These are phyloP conservation scores for Cricetomys ansorgei DNA, from an alignment of 2,113 vertebrate species.

Conservation along the genomic window DNA sequence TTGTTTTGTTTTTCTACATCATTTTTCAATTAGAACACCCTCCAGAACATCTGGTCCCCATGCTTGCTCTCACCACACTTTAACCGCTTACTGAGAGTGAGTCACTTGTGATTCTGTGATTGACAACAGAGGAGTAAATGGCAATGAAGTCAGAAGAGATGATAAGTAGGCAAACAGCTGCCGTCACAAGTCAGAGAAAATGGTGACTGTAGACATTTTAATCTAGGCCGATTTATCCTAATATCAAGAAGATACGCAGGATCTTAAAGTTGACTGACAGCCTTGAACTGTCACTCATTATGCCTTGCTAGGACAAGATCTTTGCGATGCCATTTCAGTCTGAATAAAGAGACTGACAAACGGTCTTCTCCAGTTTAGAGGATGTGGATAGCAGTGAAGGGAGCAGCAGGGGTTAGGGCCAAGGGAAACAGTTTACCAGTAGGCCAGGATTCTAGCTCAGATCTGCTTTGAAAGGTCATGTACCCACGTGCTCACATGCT, in stretches of 20 bases:
- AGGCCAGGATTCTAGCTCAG: background rate
- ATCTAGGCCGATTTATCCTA: background rate
- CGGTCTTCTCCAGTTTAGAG: background rate
- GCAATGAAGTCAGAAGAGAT: background rate
- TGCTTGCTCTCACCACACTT: background rate
- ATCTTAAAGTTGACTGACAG: background rate
- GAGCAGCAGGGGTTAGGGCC: too few species aligned
- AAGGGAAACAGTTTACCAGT: background rate
- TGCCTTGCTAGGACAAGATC: background rate
- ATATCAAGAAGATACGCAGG: constrained; percentile 7
- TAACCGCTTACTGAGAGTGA: background rate
- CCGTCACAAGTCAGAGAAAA: background rate
- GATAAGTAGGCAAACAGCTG: background rate
- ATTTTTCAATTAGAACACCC: background rate
- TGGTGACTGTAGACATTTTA: background rate
- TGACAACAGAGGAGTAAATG: background rate
- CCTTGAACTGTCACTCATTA: background rate
- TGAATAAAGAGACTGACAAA: background rate
- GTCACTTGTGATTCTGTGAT: background rate
- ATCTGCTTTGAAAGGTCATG: background rate
- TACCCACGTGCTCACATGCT: background rate
- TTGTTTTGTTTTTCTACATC: background rate
- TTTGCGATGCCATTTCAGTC: background rate
- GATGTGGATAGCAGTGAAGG: background rate
- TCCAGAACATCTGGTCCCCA: background rate